phyloP scores from a whole-genome alignment of 1,140 invertebrate species.

The Drosophila oshimai region DNA sequence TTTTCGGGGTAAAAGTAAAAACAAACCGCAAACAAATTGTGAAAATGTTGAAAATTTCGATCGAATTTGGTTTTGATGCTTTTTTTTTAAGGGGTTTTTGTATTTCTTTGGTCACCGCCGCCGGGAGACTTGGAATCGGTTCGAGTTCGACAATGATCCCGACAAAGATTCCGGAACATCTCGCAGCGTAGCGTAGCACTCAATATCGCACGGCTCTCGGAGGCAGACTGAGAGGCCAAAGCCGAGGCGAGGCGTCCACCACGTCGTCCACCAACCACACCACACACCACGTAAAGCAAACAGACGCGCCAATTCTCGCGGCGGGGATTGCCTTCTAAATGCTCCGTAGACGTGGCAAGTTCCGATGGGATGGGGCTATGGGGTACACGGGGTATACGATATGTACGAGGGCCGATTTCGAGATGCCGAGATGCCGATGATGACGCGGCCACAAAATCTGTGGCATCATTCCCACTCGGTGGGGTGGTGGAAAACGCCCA shows the following conservation, averaged over 20 bases:
- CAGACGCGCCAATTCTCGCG: conserved; percentile 38
- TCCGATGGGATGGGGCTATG: background rate
- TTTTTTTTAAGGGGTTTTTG: background rate
- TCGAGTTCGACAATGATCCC: conserved; percentile 22
- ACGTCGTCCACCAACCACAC: background rate
- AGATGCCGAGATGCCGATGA: conserved; percentile 2
- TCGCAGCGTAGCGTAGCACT: conserved; percentile 51
- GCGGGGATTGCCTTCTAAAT: conserved; percentile 33
- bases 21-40: conserved; percentile 30
- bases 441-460: conserved; percentile 35
- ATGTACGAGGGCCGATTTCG: background rate
- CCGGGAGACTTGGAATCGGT: too few relatives aligned
- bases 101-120: background rate
- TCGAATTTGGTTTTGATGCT: background rate
- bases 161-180: conserved; percentile 55
- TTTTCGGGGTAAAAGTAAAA: background rate
- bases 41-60: conserved; percentile 16
- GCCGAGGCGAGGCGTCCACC: conserved; percentile 31
- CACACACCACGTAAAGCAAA: conserved; percentile 31
- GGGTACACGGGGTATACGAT: background rate
- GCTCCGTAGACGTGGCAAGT: conserved; percentile 38
- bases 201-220: conserved; percentile 65
- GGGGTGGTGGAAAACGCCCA: conserved; percentile 32
- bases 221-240: conserved; percentile 60
- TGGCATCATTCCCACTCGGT: conserved; percentile 26